Evolutionary conservation across 1,140 invertebrate genomes (phyloP).

Genomic region (Ceratina australensis): DNA sequence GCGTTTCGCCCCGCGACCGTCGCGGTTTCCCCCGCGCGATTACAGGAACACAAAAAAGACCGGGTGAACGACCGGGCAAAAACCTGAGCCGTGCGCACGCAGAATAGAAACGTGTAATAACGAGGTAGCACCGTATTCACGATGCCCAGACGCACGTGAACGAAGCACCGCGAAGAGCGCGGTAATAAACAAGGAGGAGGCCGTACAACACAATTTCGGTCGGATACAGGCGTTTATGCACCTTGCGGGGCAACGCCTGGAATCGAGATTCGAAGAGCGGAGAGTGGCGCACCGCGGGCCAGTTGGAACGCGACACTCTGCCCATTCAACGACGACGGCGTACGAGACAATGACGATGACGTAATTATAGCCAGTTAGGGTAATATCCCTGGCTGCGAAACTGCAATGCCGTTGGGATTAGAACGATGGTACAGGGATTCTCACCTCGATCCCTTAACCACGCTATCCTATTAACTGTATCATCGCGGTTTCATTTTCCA

Average conservation of each 20-base stretch:
- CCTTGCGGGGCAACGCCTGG: not conserved
- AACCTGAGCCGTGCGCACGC: not conserved
- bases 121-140: not conserved
- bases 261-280: not conserved
- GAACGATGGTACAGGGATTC: constrained; percentile 32
- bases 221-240: constrained; percentile 6
- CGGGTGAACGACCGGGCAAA: constrained; percentile 37
- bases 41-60: constrained; percentile 15
- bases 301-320: constrained; percentile 5
- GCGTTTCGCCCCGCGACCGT: not conserved
- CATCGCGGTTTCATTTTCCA: too few relatives aligned
- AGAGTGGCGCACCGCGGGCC: not conserved
- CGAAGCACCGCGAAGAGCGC: too few relatives aligned
- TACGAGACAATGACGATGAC: constrained; percentile 73
- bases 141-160: too few relatives aligned
- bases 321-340: constrained; percentile 63
- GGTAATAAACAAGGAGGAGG: too few relatives aligned
- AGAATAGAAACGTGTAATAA: constrained; percentile 9
- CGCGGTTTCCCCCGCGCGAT: constrained; percentile 27
- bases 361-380: constrained; percentile 75
- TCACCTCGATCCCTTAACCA: not conserved
- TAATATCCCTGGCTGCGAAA: constrained; percentile 70
- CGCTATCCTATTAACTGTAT: too few relatives aligned
- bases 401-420: constrained; percentile 66
- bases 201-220: not conserved